Percentiles rank a stretch among this genome's conserved stretches.
Conservation (phyloP, 1,140 invertebrate genomes). For the Rhynchophorus ferrugineus region DNA sequence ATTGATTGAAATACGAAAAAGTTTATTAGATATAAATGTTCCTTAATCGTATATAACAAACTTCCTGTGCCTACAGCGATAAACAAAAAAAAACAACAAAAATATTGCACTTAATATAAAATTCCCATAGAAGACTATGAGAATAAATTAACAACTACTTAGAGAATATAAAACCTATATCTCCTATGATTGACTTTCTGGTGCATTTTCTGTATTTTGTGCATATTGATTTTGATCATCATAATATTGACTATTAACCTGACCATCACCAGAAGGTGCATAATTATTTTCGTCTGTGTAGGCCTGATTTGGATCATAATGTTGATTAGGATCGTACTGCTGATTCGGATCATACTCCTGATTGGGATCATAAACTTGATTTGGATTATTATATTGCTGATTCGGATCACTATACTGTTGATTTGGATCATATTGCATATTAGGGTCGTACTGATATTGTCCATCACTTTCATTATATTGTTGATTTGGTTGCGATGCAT, state of each 20-base stretch:
- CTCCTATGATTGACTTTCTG: no score
- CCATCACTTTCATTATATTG: slow-evolving; percentile 7
- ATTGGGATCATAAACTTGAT: slow-evolving; percentile 20
- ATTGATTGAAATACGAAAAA: neutral
- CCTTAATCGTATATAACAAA: neutral
- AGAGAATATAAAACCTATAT: no score
- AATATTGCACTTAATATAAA: neutral
- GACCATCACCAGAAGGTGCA: neutral
- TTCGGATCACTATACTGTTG: slow-evolving; percentile 29
- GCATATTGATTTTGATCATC: slow-evolving; percentile 2
- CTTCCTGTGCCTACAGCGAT: neutral
- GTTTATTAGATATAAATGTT: neutral
- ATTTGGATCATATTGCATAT: slow-evolving; percentile 29
- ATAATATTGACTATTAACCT: slow-evolving; percentile 7
- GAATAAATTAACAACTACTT: no score
- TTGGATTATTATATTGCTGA: no score
- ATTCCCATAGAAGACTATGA: no score
- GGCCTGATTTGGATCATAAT: slow-evolving; percentile 14
- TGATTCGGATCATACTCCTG: slow-evolving; percentile 28
- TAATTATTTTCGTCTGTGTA: neutral
- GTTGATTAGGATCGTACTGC: slow-evolving; percentile 20
- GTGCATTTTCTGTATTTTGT: neutral
- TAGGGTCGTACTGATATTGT: slow-evolving; percentile 24
- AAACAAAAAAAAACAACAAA: no score
- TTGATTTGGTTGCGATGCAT: slow-evolving; percentile 10